phyloP scores from a whole-genome alignment of 2,888 invertebrate species.

The Cantharis flavilabris region DNA sequence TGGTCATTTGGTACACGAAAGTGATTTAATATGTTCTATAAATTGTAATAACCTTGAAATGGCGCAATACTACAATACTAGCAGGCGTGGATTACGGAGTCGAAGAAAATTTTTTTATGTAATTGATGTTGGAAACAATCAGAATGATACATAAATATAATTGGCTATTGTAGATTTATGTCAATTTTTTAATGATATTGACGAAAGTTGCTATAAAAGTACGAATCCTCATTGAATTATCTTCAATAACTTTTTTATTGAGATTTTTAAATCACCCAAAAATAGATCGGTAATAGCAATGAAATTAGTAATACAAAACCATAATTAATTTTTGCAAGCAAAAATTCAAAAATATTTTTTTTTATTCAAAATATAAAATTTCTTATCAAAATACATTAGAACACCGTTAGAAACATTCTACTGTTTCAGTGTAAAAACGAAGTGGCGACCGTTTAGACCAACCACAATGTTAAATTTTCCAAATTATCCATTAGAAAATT shows the following conservation, averaged over 20 bases:
- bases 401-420: neutral
- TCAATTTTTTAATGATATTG: neutral
- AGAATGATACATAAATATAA: neutral
- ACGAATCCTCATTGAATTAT: neutral
- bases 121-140: neutral
- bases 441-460: too few relatives aligned
- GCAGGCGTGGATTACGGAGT: neutral
- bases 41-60: conserved; percentile 10
- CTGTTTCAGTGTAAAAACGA: neutral
- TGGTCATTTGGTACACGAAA: conserved; percentile 1
- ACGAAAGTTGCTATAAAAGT: neutral
- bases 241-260: neutral
- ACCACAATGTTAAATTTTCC: neutral
- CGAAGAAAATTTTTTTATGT: neutral
- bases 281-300: neutral
- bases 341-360: too few relatives aligned
- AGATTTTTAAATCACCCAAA: neutral
- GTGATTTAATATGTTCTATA: conserved; percentile 3
- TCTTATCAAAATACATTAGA: too few relatives aligned
- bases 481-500: neutral
- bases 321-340: neutral
- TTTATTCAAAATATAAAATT: too few relatives aligned
- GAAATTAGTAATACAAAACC: neutral
- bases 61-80: conserved; percentile 1
- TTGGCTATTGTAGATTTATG: neutral